Percentiles rank a stretch among this genome's conserved stretches.
Evolutionary conservation across 2,797 vertebrate species (phyloP).

Genomic region (Megaceryle alcyon): DNA sequence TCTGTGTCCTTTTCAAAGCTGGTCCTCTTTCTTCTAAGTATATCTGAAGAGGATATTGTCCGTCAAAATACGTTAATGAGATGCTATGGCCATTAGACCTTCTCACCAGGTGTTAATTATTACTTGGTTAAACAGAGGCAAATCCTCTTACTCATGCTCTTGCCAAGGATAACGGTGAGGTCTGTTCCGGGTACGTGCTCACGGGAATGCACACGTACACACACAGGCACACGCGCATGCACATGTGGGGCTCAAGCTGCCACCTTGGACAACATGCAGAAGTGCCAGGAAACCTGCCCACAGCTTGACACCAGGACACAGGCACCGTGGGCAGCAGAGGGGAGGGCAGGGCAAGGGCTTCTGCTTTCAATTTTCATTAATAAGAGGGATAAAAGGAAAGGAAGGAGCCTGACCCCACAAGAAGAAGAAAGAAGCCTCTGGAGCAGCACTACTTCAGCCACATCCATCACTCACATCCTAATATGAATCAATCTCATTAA

Average conservation of each 20-base stretch:
- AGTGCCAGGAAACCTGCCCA: not conserved
- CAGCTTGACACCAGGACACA: not conserved
- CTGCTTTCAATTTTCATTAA: not conserved
- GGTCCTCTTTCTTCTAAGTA: not conserved
- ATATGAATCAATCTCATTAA: not conserved
- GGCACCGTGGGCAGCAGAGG: not conserved
- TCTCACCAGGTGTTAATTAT: not conserved
- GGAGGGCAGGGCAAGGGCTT: not conserved
- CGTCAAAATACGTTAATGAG: not conserved
- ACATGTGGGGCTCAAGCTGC: not conserved
- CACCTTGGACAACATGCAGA: not conserved
- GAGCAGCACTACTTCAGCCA: not conserved
- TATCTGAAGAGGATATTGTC: not conserved
- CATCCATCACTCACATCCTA: not conserved
- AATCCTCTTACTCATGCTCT: constrained; percentile 18
- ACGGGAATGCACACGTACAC: not conserved
- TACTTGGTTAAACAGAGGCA: constrained; percentile 16
- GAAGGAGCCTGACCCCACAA: not conserved
- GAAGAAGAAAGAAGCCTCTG: not conserved
- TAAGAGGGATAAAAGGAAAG: not conserved
- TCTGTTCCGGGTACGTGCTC: not conserved
- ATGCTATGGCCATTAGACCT: not conserved
- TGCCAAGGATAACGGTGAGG: not conserved
- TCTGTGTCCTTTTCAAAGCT: not conserved
- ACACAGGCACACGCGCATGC: rapidly evolving